Base-by-base conservation (phyloP, 2,888 invertebrate genomes). In the Coelinius sp. region DNA sequence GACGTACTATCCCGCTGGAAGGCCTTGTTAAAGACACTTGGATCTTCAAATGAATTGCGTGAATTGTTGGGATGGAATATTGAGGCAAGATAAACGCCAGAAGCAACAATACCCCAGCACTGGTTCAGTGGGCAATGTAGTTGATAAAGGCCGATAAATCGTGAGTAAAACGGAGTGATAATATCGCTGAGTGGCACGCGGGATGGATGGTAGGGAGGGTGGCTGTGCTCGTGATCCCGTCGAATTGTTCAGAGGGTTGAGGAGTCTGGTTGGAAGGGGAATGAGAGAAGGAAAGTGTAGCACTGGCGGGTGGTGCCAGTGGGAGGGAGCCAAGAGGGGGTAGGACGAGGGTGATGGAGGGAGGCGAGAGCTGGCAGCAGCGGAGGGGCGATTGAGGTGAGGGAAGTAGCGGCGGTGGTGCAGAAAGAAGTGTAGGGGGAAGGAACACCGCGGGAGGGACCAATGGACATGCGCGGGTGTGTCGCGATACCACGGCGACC, bases 381-480 rank as follows among this genome's bases (percentile, higher is more conserved):
- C 78, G 78, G 78, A 78, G 76, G 75, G 77, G 79, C 78, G 80
- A 79, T 80, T 70, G 78, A 76, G 75, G 76, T 74, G 73, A 71
- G 73, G 70, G 17, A 52, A 71, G 69, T 49, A 73, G 65, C 68
- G 81, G 76, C 79, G 80, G 82, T 77, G 74, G 75, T 70, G 70
- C 73, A 75, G 72, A 75, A 75, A 76, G 80, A 79, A 78, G 72
- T 77, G 77, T 75, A 75, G 81, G 82, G 73, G 77, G 73, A 76
- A 75, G 74, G 76, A 52, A 84, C 35, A 53, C 86, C 77, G 82
- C 80, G 81, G 85, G 85, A 84, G 86, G 85, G 85, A 86, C 89
- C 89, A 90, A 89, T 89, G 86, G 88, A 86, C 90, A 89, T 89
- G 90, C 89, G 90, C 89, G 87, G 87, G 87, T 87, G 86, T 85